Conservation (phyloP, 2,113 vertebrate genomes). For the Phainopepla nitens region DNA sequence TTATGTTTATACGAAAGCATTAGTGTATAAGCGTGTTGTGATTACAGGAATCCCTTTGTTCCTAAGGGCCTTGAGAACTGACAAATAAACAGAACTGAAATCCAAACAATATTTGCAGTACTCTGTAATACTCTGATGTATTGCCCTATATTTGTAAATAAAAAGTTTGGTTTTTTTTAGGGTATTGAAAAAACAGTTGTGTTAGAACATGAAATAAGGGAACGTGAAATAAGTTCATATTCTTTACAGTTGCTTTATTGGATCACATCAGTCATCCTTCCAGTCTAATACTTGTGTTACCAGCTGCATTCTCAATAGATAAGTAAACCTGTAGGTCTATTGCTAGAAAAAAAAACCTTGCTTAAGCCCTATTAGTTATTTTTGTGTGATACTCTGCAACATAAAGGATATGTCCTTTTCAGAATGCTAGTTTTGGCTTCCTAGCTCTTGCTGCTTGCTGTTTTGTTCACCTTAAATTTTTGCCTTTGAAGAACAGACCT, state of each 20-base stretch:
- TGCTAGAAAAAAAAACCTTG: neutral
- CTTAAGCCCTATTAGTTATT: neutral
- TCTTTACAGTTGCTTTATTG: neutral
- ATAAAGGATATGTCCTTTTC: neutral
- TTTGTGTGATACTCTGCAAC: neutral
- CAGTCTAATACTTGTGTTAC: neutral
- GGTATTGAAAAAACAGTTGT: neutral
- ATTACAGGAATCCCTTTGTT: slow-evolving; percentile 13
- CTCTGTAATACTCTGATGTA: neutral
- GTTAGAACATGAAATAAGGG: neutral
- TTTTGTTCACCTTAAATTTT: neutral
- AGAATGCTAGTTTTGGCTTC: neutral
- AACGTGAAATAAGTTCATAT: neutral
- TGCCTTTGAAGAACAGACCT: neutral
- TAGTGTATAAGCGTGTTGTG: neutral
- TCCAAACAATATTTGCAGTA: neutral
- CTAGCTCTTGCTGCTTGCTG: neutral
- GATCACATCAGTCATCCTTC: neutral
- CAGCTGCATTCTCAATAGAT: neutral
- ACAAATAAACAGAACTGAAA: neutral
- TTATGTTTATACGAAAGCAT: neutral
- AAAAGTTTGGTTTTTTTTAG: neutral
- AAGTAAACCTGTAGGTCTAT: neutral
- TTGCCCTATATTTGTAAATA: neutral
- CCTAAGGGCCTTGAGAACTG: neutral